Evolutionary conservation across 2,888 invertebrate species (phyloP), one percentile per base, ranked within the genome.

Genomic region (Torymus aiolomorphi): DNA sequence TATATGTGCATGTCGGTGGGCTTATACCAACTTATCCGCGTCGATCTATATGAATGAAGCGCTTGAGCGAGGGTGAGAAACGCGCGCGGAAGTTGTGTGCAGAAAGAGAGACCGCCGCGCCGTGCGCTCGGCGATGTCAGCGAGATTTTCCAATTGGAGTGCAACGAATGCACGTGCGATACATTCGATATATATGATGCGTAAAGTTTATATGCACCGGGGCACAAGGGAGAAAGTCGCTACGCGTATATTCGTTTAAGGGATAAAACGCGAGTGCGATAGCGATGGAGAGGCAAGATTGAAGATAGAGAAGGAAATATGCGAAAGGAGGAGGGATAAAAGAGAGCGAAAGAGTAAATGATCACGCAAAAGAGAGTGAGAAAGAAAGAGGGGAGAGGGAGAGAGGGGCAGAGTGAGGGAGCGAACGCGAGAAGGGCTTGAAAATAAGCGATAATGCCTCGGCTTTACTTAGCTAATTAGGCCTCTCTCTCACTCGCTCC

Each of bases 381-480:
- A 24, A 18, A 52, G 16, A 54, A 59, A 63, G 42, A 42, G 56
- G 16, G 54, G 51, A 52, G 42, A 18, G 56, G 24, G 13, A 20
- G 20, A 59, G 57, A 57, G 76, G 66, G 56, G 49, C 51, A 72
- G n/a, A n/a, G n/a, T n/a, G 52, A 75, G 62, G 56, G 75, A 67
- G 62, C 51, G 62, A 71, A 72, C 20, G 51, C 71, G 73, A 80
- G 85, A 85, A 84, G 83, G 87, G 87, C 85, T 87, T 86, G 86
- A 86, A 89, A 89, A 89, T 88, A 89, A 89, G 89, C 88, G 90
- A 89, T 89, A 89, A 90, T 88, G 87, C 88, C 85, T 84, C 84
- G 86, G 89, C 89, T 90, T 90, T 90, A 90, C 89, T 90, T 89
- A 90, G 89, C 90, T 90, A 90, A 90, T 90, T 90, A 90, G 88